Evolutionary conservation across 92 coral and sea anemone species (phyloP).

Genomic region (Ricordea florida): DNA sequence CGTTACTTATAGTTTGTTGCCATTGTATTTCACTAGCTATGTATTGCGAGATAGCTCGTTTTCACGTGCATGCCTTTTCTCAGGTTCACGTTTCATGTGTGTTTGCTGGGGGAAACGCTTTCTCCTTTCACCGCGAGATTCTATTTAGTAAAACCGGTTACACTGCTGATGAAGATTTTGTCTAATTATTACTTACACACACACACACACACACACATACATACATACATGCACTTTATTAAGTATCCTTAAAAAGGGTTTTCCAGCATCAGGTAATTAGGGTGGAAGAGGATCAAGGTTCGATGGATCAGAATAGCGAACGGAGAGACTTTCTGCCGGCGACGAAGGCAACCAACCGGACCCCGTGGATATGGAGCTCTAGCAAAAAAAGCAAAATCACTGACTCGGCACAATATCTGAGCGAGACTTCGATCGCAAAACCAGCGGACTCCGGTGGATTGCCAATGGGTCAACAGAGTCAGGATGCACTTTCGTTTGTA

Average conservation of each 20-base stretch:
- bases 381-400: neutral
- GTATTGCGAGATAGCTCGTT: no score
- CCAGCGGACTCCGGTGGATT: neutral
- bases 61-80: no score
- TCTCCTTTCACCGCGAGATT: neutral
- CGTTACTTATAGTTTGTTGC: constrained; percentile 29
- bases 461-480: neutral
- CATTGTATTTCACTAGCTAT: no score
- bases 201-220: no score
- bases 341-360: neutral
- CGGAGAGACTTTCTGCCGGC: neutral
- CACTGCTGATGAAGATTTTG: neutral
- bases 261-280: no score
- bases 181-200: neutral
- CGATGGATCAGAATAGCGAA: neutral
- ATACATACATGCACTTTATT: no score
- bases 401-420: neutral
- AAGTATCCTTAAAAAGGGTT: no score
- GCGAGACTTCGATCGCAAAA: neutral
- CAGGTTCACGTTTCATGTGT: no score
- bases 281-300: neutral
- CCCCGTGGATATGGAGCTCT: constrained; percentile 4
- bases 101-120: neutral
- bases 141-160: neutral
- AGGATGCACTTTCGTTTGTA: neutral